phyloP scores from a whole-genome alignment of 2,888 invertebrate species.

The Eristalis intricaria region DNA sequence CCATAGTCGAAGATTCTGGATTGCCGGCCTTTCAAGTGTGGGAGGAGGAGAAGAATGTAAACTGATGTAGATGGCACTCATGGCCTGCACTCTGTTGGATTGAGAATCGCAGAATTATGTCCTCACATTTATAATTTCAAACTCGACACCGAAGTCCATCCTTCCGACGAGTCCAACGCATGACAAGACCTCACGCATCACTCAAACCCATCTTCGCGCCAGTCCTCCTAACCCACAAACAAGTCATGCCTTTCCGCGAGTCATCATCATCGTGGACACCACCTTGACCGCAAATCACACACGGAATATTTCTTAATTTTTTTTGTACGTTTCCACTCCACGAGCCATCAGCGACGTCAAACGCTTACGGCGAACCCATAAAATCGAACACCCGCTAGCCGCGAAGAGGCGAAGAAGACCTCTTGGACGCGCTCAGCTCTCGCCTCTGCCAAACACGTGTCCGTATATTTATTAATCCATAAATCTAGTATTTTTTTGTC shows the following conservation, averaged over 20 bases:
- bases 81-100: too few species aligned
- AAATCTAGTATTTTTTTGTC: slow-evolving; percentile 29
- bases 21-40: too few species aligned
- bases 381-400: slow-evolving; percentile 8
- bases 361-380: not conserved
- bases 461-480: slow-evolving; percentile 41
- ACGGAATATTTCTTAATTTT: not conserved
- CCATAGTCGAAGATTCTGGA: too few species aligned
- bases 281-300: not conserved
- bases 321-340: not conserved
- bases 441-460: slow-evolving; percentile 11
- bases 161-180: too few species aligned
- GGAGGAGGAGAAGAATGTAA: too few species aligned
- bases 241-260: not conserved
- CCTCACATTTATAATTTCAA: too few species aligned
- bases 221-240: too few species aligned
- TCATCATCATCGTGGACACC: not conserved
- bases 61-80: too few species aligned
- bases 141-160: too few species aligned
- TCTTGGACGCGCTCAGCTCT: not conserved
- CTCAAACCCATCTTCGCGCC: too few species aligned
- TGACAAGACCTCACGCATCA: too few species aligned
- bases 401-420: not conserved
- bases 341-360: not conserved
- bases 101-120: too few species aligned